These are phyloP conservation scores for Drosophila tropicalis DNA, from an alignment of 1,140 invertebrate species.

Conservation along the genomic window DNA sequence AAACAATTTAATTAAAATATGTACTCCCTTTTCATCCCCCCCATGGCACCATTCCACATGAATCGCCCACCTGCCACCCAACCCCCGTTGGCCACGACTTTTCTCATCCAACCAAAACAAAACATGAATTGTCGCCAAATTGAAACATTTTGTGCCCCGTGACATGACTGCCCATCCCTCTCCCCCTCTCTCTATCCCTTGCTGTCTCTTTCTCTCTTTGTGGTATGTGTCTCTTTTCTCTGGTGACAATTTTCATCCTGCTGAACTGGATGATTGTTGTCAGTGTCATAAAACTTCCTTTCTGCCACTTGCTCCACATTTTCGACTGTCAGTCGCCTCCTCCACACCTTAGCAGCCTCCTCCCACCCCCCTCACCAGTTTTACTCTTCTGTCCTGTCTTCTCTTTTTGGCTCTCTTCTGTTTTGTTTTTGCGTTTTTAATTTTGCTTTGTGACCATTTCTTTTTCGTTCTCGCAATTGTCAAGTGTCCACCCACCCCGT, in stretches of 20 bases:
- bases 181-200: not conserved
- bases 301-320: conserved; percentile 77
- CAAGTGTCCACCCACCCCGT: conserved; percentile 20
- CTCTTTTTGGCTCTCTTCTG: conserved; percentile 15
- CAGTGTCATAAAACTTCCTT: conserved; percentile 76
- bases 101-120: conserved; percentile 34
- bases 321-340: conserved; percentile 20
- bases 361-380: not conserved
- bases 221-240: conserved; percentile 40
- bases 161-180: conserved; percentile 25
- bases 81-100: not conserved
- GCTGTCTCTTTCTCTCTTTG: not conserved
- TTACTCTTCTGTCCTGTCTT: no score
- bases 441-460: conserved; percentile 74
- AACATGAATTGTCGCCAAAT: conserved; percentile 71
- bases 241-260: conserved; percentile 20
- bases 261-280: conserved; percentile 51
- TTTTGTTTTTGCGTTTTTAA: conserved; percentile 78
- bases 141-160: conserved; percentile 68
- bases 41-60: not conserved
- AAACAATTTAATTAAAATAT: conserved; percentile 81
- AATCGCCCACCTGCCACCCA: not conserved
- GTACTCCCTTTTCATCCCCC: conserved; percentile 37
- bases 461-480: conserved; percentile 27
- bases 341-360: not conserved